Conservation (phyloP, 2,888 invertebrate species). For the Noctua fimbriata region DNA sequence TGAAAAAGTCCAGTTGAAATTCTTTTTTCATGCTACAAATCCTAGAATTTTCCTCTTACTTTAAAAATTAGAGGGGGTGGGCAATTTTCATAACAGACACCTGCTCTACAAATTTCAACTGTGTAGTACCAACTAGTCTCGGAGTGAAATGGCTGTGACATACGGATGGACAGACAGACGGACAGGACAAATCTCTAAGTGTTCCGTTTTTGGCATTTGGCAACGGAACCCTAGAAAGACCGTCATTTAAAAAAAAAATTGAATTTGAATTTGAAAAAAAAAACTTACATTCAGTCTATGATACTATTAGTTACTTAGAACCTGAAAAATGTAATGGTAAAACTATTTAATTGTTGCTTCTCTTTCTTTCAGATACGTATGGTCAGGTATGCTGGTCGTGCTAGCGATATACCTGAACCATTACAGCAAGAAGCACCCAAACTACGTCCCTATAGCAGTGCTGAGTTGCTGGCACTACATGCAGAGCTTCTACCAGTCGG, state of each 20-base stretch:
- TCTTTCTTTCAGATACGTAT: constrained; percentile 93
- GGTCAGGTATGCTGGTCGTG: constrained; percentile 97
- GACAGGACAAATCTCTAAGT: no score
- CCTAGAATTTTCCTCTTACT: no score
- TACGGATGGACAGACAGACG: no score
- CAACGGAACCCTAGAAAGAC: not conserved
- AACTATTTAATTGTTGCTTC: not conserved
- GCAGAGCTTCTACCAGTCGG: constrained; percentile 78
- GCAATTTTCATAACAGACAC: no score
- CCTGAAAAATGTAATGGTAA: not conserved
- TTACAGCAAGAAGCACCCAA: constrained; percentile 94
- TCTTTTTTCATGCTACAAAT: no score
- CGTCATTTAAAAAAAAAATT: not conserved
- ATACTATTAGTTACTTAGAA: not conserved
- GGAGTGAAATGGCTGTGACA: no score
- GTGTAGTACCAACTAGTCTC: no score
- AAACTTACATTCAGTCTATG: not conserved
- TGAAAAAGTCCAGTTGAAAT: not conserved
- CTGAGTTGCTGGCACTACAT: constrained; percentile 76
- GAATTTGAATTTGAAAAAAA: no score
- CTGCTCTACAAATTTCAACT: no score
- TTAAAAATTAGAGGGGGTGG: no score
- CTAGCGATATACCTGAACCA: constrained; percentile 98
- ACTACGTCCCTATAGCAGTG: constrained; percentile 77
- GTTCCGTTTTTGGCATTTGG: not conserved